Base-by-base conservation (phyloP, 2,888 invertebrate species). In the Buathra laborator region DNA sequence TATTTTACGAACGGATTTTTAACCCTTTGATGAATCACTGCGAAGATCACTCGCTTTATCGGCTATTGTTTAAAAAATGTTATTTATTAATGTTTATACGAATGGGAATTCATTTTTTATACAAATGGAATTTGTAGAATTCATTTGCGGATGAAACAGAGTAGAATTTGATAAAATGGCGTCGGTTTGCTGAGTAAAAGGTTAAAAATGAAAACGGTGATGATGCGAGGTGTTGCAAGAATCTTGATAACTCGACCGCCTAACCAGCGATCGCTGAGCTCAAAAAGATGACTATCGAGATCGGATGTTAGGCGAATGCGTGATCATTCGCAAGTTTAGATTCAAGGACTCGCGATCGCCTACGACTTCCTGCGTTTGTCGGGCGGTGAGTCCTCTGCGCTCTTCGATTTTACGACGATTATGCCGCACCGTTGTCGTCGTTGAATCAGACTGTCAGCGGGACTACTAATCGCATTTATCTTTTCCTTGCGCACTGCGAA, bases 391-490 rank as follows among this genome's bases (percentile, higher is more conserved):
- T 66, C 56, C 67, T 53, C 70, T 48, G 46, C 19, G 29, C 66
- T 64, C 48, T 37, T 37, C 59, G 32, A 67, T 77, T 4, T 19
- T 43, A 6, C 14, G 9, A 46, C 37, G 78, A 64, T 74, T 68
- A 78, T 78, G 46, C 70, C 24, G 24, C 46, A 44, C 59, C n/a
- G 56, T 24, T 66, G 74, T 48, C 66, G 56, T 44, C 71, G 51
- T 24, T 80, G 79, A 83, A 81, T 85, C 70, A 76, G 37, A 19
- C 43, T 87, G 86, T 75, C 88, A 86, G 88, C 88, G 90, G 77
- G 56, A 51, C 46, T 24, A 24, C 67, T 16, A 24, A 66, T 43
- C 19, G 43, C 12, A 6, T 6, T 7, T 53, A 19, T 53, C 44
- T 76, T 81, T n/a, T 51, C 53, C 24, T 43, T 32, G 14, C 29